These are phyloP conservation scores for Dryobotodes eremita DNA, from an alignment of 2,888 invertebrate genomes.

Conservation along the genomic window DNA sequence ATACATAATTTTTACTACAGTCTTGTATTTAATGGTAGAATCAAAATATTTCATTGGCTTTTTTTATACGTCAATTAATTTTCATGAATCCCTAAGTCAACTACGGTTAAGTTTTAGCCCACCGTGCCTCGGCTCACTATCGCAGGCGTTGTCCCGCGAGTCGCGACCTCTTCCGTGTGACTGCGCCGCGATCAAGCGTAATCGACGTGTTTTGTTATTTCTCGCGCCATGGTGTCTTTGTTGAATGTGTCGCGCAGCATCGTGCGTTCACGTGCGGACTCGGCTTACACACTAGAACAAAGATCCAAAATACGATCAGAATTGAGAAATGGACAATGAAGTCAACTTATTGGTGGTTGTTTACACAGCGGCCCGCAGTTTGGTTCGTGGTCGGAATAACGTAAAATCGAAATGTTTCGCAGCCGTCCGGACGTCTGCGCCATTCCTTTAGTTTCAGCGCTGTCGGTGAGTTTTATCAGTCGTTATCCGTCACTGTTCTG, in stretches of 20 bases:
- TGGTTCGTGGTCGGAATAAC: slow-evolving; percentile 18
- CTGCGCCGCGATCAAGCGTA: slow-evolving; percentile 13
- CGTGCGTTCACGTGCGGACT: not conserved
- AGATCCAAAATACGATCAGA: slow-evolving; percentile 4
- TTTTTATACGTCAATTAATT: no score
- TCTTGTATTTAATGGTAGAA: no score
- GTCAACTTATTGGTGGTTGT: slow-evolving; percentile 10
- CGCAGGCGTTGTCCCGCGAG: not conserved
- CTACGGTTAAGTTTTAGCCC: no score
- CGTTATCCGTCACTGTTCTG: not conserved
- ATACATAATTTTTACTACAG: no score
- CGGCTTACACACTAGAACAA: not conserved
- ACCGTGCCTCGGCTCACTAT: not conserved
- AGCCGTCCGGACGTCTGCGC: not conserved
- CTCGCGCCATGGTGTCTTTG: not conserved
- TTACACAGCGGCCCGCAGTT: not conserved
- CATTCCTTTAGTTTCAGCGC: not conserved
- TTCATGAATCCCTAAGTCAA: no score
- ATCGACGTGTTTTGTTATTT: slow-evolving; percentile 22
- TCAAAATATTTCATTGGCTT: no score
- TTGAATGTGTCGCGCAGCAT: not conserved
- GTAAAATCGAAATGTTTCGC: slow-evolving; percentile 8
- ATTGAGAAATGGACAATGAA: slow-evolving; percentile 6
- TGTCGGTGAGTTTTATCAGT: slow-evolving; percentile 8
- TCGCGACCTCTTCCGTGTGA: slow-evolving; percentile 13